A percentile compares a stretch with the other conserved stretches of the same genome.
Conservation (phyloP, 2,113 vertebrate species). For the Addax nasomaculatus region DNA sequence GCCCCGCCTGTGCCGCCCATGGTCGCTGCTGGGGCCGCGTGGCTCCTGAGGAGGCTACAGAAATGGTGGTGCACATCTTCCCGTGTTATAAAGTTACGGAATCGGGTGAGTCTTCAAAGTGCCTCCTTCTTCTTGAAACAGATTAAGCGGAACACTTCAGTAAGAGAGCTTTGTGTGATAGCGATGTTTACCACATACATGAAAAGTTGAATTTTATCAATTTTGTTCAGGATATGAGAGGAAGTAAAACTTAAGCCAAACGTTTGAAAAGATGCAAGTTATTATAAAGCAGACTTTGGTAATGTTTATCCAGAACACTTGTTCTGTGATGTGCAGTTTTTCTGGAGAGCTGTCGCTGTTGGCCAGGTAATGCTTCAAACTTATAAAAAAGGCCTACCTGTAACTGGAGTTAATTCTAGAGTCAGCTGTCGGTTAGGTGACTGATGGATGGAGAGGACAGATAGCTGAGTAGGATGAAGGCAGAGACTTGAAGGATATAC, state of each 20-base stretch:
- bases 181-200: background rate
- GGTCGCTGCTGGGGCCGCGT: fast-evolving
- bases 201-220: background rate
- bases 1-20: background rate
- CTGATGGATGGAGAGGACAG: background rate
- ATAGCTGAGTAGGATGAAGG: too few relatives aligned
- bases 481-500: background rate
- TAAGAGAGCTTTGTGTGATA: background rate
- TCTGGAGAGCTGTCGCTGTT: background rate
- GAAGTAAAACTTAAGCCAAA: background rate
- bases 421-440: background rate
- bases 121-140: background rate
- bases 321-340: background rate
- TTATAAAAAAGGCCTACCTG: background rate
- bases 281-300: background rate
- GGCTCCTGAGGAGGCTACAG: background rate
- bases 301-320: background rate
- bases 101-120: background rate
- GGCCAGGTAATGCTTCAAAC: background rate
- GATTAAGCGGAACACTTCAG: background rate
- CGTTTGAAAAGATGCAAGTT: background rate
- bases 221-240: background rate
- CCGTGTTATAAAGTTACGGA: background rate
- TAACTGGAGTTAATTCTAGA: background rate
- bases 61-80: background rate